phyloP scores from a whole-genome alignment of 2,797 vertebrate species.

The Siniperca scherzeri region DNA sequence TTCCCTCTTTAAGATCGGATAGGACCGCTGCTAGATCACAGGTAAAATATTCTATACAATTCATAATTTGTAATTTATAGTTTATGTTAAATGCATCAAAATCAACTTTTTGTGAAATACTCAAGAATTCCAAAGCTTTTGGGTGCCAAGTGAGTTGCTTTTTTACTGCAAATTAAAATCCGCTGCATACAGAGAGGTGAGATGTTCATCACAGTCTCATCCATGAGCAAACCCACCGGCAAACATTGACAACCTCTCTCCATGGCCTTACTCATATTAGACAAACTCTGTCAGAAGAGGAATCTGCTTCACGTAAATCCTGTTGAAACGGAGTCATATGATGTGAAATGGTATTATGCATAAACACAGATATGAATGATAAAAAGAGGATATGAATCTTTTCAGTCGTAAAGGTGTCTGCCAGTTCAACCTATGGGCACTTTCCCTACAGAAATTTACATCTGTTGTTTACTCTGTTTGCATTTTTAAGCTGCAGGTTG shows the following conservation, averaged over 20 bases:
- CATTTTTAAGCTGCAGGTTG: slow-evolving; percentile 32
- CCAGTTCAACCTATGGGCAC: slow-evolving; percentile 23
- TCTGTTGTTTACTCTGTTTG: slow-evolving; percentile 38
- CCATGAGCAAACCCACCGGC: slow-evolving; percentile 81
- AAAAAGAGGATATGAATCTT: slow-evolving; percentile 72
- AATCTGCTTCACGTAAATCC: slow-evolving; percentile 72
- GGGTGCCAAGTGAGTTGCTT: slow-evolving; percentile 51
- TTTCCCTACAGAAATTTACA: slow-evolving; percentile 25
- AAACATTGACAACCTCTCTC: slow-evolving; percentile 84
- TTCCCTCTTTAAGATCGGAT: slow-evolving; percentile 33
- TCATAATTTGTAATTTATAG: slow-evolving; percentile 33
- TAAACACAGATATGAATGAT: slow-evolving; percentile 79
- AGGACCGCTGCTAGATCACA: slow-evolving; percentile 25
- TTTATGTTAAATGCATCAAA: slow-evolving; percentile 31
- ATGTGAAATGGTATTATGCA: slow-evolving; percentile 71
- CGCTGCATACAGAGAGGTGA: slow-evolving; percentile 73
- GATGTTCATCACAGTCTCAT: slow-evolving; percentile 78
- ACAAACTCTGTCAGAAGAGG: slow-evolving; percentile 79
- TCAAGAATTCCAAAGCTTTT: slow-evolving; percentile 45
- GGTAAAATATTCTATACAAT: slow-evolving; percentile 32
- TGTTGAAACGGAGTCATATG: slow-evolving; percentile 79
- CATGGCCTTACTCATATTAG: slow-evolving; percentile 80
- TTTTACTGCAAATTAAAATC: slow-evolving; percentile 62
- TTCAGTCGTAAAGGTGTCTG: slow-evolving; percentile 48
- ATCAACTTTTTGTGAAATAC: slow-evolving; percentile 50